These are phyloP conservation scores for Drosophila melanocephala DNA, from an alignment of 2,888 invertebrate species.

Conservation along the genomic window DNA sequence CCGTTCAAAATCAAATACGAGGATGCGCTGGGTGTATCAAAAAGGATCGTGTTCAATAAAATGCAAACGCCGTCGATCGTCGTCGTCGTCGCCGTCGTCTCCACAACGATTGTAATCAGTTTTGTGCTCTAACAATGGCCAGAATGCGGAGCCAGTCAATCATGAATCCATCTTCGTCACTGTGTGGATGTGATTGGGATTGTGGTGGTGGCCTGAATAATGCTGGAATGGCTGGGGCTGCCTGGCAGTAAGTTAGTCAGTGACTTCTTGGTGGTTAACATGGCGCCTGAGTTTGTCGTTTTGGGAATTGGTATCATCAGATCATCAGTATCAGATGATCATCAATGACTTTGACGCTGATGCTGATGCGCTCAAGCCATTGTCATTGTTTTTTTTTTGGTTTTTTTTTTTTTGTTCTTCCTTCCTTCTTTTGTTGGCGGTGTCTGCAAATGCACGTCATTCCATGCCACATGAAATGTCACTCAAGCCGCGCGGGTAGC, in stretches of 20 bases:
- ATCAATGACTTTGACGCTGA: constrained; percentile 67
- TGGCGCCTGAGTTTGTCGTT: constrained; percentile 85
- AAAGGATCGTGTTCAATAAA: constrained; percentile 77
- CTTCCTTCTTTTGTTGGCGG: constrained; percentile 53
- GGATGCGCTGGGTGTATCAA: constrained; percentile 47
- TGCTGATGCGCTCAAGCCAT: constrained; percentile 36
- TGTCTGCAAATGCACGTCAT: constrained; percentile 83
- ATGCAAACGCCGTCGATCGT: constrained; percentile 65
- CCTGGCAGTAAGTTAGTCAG: constrained; percentile 58
- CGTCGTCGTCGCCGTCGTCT: constrained; percentile 16
- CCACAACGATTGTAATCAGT: constrained; percentile 66
- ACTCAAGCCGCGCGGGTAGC: constrained; percentile 74
- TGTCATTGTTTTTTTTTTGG: constrained; percentile 37
- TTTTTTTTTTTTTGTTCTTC: constrained; percentile 7
- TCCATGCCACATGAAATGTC: constrained; percentile 84
- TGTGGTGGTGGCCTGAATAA: constrained; percentile 16
- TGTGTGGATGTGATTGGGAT: constrained; percentile 30
- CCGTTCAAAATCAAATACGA: constrained; percentile 28
- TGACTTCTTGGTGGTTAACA: constrained; percentile 81
- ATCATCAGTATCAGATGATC: constrained; percentile 74
- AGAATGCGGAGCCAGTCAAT: constrained; percentile 54
- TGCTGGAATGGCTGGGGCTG: constrained; percentile 2
- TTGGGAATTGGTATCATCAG: constrained; percentile 82
- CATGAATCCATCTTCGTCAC: constrained; percentile 81
- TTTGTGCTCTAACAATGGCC: constrained; percentile 70